Evolutionary conservation across 2,797 vertebrate genomes (phyloP).

Genomic region (Onychomys arenicola): DNA sequence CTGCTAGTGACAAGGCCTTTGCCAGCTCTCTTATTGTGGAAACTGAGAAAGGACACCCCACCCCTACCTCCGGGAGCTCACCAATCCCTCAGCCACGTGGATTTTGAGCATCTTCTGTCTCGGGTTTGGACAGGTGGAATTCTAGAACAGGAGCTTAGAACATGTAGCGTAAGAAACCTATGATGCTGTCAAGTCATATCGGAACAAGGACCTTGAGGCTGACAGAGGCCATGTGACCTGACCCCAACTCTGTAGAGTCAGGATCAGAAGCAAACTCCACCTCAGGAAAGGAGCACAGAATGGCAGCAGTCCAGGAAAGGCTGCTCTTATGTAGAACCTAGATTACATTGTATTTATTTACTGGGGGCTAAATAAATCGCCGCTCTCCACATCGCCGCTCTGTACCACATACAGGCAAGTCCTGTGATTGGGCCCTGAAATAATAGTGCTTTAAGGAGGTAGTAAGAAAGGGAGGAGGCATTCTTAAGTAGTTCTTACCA

Average conservation of each 20-base stretch:
- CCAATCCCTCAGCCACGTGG: too few species aligned
- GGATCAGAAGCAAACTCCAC: too few species aligned
- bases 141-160: not conserved
- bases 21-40: not conserved
- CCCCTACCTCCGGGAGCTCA: too few species aligned
- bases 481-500: not conserved
- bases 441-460: not conserved
- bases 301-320: accelerated
- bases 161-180: not conserved
- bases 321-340: not conserved
- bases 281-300: not conserved
- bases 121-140: not conserved
- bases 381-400: accelerated
- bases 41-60: not conserved
- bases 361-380: too few species aligned
- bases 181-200: not conserved
- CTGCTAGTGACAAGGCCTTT: not conserved
- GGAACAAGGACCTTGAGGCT: not conserved
- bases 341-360: not conserved
- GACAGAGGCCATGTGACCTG: too few species aligned
- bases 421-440: not conserved
- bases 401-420: too few species aligned
- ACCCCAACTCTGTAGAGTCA: accelerated
- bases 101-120: not conserved
- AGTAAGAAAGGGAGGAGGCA: not conserved